Evolutionary conservation across 2,113 vertebrate genomes (phyloP).

Genomic region (Psilopogon haemacephalus): DNA sequence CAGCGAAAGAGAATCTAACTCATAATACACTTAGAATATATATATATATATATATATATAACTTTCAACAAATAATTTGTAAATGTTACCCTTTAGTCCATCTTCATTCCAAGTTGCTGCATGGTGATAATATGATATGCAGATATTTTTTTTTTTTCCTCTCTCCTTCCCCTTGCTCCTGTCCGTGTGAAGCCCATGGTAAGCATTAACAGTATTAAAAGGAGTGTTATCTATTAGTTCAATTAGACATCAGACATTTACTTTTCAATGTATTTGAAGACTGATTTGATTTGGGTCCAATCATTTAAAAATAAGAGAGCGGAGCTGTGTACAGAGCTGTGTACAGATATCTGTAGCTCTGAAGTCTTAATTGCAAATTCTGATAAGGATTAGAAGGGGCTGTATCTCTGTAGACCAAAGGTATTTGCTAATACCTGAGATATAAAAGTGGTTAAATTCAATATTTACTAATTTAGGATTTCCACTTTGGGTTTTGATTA

Average conservation of each 20-base stretch:
- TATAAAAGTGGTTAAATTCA: conserved; percentile 72
- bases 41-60: not conserved
- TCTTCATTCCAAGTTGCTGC: conserved; percentile 48
- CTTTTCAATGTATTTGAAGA: conserved; percentile 77
- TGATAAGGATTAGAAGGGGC: conserved; percentile 81
- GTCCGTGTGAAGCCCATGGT: conserved; percentile 31
- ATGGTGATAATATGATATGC: conserved; percentile 32
- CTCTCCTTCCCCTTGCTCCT: conserved; percentile 26
- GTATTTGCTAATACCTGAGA: conserved; percentile 80
- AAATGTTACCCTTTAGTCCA: conserved; percentile 59
- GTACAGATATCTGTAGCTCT: conserved; percentile 76
- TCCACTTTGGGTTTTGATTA: conserved; percentile 72
- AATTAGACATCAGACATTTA: conserved; percentile 77
- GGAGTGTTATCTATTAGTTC: conserved; percentile 74
- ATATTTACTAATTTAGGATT: conserved; percentile 76
- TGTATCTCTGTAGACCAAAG: conserved; percentile 78
- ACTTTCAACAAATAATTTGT: not conserved
- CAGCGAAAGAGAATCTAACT: conserved; percentile 32
- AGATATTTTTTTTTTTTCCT: conserved; percentile 37
- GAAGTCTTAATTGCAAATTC: conserved; percentile 85
- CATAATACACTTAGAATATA: not conserved
- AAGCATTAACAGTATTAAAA: conserved; percentile 68
- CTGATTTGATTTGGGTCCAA: conserved; percentile 77
- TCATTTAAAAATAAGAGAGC: conserved; percentile 77
- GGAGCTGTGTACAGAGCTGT: conserved; percentile 67